Percentiles rank a stretch among this genome's conserved stretches.
phyloP scores from a whole-genome alignment of 2,113 vertebrate species.

The Pachycephala philippinensis region DNA sequence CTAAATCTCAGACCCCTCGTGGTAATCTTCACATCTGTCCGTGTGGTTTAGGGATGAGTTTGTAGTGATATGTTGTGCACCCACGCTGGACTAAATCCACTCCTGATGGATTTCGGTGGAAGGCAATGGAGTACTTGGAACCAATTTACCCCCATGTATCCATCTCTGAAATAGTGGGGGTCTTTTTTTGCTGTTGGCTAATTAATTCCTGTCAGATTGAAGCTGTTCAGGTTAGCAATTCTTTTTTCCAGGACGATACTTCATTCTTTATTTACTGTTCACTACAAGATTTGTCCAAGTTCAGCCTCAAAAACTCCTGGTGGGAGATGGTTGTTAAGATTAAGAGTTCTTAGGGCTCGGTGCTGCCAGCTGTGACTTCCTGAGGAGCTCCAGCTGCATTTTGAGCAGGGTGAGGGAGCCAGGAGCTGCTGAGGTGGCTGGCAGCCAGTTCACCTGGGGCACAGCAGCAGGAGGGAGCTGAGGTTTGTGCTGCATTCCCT shows the following conservation, averaged over 20 bases:
- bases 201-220: not conserved
- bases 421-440: not conserved
- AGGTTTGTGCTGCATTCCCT: rapidly evolving
- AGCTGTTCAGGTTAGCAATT: not conserved
- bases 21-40: slow-evolving; percentile 48
- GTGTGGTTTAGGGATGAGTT: not conserved
- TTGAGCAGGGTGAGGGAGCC: not conserved
- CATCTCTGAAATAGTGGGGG: not conserved
- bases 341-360: not conserved
- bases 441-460: not conserved
- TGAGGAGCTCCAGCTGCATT: not conserved
- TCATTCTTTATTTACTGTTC: not conserved
- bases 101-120: not conserved
- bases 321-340: rapidly evolving
- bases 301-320: not conserved
- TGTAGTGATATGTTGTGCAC: not conserved
- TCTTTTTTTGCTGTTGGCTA: not conserved
- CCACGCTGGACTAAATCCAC: not conserved
- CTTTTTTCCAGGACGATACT: not conserved
- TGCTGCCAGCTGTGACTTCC: not conserved
- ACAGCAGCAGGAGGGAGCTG: not conserved
- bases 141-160: not conserved
- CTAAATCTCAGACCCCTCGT: not conserved
- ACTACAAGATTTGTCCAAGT: not conserved
- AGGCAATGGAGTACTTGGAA: not conserved